Evolutionary conservation across 2,888 invertebrate species (phyloP).

Genomic region (Polyommatus iphigenia): DNA sequence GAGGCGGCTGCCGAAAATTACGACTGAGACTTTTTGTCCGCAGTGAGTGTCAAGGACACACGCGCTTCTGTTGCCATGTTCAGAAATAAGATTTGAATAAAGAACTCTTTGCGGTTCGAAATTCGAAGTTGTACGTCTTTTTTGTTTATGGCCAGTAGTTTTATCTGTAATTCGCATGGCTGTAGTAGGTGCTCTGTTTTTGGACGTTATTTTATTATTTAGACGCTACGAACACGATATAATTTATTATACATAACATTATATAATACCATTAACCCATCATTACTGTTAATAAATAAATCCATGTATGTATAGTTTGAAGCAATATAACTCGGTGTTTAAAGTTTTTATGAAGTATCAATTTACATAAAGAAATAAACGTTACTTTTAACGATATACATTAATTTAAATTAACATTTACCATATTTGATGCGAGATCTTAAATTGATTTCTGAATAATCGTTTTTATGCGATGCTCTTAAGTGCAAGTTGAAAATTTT

Average conservation of each 20-base stretch:
- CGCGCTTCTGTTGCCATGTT: slow-evolving; percentile 61
- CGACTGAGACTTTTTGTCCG: slow-evolving; percentile 73
- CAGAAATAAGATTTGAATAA: slow-evolving; percentile 39
- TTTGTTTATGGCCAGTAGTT: neutral
- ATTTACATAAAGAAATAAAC: slow-evolving; percentile 19
- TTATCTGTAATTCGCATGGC: no score
- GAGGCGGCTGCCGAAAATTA: slow-evolving; percentile 63
- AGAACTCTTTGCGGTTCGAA: slow-evolving; percentile 20
- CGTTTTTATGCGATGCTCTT: neutral
- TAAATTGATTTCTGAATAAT: slow-evolving; percentile 10
- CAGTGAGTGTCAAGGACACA: slow-evolving; percentile 75
- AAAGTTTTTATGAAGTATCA: slow-evolving; percentile 3
- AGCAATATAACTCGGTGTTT: neutral
- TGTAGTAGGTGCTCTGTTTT: neutral
- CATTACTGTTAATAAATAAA: slow-evolving; percentile 4
- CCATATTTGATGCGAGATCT: neutral
- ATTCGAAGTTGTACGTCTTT: slow-evolving; percentile 4
- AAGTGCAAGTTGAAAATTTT: neutral
- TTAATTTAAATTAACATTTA: slow-evolving; percentile 17
- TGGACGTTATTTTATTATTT: neutral
- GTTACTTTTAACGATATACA: slow-evolving; percentile 19
- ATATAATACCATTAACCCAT: neutral
- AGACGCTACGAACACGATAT: neutral
- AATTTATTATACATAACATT: no score
- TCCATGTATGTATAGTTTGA: neutral